phyloP scores from a whole-genome alignment of 2,113 vertebrate genomes.

The Colaptes auratus region DNA sequence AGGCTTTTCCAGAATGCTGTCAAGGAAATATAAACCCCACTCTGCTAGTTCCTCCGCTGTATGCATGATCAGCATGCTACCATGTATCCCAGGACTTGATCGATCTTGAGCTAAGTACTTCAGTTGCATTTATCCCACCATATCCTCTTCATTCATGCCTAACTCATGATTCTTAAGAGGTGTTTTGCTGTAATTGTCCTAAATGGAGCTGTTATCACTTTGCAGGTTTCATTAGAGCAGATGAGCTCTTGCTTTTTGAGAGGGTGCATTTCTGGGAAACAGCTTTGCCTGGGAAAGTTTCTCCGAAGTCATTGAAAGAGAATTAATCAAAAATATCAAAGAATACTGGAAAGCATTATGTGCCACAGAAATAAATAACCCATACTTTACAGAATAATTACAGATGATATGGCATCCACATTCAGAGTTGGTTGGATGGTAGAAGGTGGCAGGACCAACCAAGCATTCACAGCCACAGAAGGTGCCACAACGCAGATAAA shows the following conservation, averaged over 20 bases:
- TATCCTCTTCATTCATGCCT: conserved; percentile 7
- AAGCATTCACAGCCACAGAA: background rate
- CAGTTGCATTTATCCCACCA: background rate
- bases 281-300: background rate
- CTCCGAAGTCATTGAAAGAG: background rate
- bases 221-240: background rate
- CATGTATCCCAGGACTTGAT: background rate
- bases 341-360: background rate
- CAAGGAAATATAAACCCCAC: background rate
- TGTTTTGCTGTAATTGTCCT: conserved; percentile 24
- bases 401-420: background rate
- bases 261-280: background rate
- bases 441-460: background rate
- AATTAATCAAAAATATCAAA: background rate
- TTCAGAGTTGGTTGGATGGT: background rate
- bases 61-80: background rate
- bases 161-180: background rate
- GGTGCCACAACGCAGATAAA: background rate
- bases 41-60: background rate
- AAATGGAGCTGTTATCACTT: conserved; percentile 6
- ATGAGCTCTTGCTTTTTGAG: background rate
- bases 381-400: background rate
- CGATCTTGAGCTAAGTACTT: background rate
- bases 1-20: background rate
- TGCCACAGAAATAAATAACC: background rate